A percentile compares a stretch with the other conserved stretches of the same genome.
Conservation (phyloP, 2,888 invertebrate genomes). For the Cryptophagus acutangulus region DNA sequence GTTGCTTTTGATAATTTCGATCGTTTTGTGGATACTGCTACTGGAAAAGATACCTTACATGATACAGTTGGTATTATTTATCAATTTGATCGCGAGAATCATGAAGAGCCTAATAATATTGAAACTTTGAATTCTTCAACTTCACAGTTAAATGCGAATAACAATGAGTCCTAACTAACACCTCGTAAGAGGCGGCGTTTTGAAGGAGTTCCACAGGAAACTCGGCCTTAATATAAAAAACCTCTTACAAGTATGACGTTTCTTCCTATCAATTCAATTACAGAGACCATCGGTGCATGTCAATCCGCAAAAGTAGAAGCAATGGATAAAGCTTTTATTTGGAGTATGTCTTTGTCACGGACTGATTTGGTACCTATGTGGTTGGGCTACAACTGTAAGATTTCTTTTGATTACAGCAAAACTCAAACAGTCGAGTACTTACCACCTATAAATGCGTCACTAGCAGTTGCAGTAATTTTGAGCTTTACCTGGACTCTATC, state of each 20-base stretch:
- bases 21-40: too few species aligned
- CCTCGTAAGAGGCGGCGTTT: constrained; percentile 22
- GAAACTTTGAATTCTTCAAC: too few species aligned
- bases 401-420: constrained; percentile 20
- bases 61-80: too few species aligned
- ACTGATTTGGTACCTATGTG: constrained; percentile 14
- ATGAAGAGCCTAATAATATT: too few species aligned
- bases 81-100: too few species aligned
- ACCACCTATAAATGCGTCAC: constrained; percentile 31
- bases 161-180: constrained; percentile 11
- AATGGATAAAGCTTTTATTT: background rate
- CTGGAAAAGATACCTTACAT: too few species aligned
- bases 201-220: constrained; percentile 3
- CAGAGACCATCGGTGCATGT: too few species aligned
- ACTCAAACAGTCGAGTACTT: constrained; percentile 29
- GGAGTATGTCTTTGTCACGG: constrained; percentile 1
- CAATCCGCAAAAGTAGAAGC: too few species aligned
- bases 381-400: constrained; percentile 29
- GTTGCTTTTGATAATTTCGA: constrained; percentile 38
- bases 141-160: constrained; percentile 3
- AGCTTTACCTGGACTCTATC: constrained; percentile 26
- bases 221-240: constrained; percentile 8
- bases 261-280: constrained; percentile 8
- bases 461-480: constrained; percentile 28
- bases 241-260: constrained; percentile 12